A percentile compares a stretch with the other conserved stretches of the same genome.
Conservation (phyloP, 2,797 vertebrate genomes). For the Gouania willdenowi region DNA sequence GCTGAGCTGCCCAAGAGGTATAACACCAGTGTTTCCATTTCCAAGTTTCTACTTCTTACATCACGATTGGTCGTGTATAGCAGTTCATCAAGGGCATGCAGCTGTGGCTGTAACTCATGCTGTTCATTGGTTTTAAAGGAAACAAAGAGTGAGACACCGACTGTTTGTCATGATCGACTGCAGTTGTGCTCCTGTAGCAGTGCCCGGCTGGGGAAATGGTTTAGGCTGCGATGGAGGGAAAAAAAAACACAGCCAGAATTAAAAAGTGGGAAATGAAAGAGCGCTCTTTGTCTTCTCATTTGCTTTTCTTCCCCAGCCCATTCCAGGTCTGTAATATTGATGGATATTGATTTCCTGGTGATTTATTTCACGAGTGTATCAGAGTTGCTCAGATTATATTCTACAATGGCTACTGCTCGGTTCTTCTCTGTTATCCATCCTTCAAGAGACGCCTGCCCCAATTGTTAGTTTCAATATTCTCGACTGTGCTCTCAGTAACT, state of each 20-base stretch:
- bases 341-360: constrained; percentile 77
- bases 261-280: constrained; percentile 48
- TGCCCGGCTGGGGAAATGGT: constrained; percentile 54
- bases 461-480: constrained; percentile 64
- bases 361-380: constrained; percentile 61
- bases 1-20: constrained; percentile 11
- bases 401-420: constrained; percentile 15
- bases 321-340: constrained; percentile 62
- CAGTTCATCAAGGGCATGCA: constrained; percentile 27
- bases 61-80: constrained; percentile 27
- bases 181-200: constrained; percentile 58
- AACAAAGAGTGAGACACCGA: constrained; percentile 44
- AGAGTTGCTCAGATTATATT: constrained; percentile 53
- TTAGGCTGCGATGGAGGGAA: constrained; percentile 45
- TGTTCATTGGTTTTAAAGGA: constrained; percentile 44
- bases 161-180: constrained; percentile 66
- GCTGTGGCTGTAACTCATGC: constrained; percentile 46
- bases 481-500: constrained; percentile 25
- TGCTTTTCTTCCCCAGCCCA: constrained; percentile 36
- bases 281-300: constrained; percentile 34
- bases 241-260: constrained; percentile 47
- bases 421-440: constrained; percentile 20
- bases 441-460: constrained; percentile 45
- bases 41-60: constrained; percentile 1
- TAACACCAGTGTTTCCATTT: too few species aligned